Evolutionary conservation across 2,888 invertebrate species (phyloP).

Genomic region (Mythimna loreyi): DNA sequence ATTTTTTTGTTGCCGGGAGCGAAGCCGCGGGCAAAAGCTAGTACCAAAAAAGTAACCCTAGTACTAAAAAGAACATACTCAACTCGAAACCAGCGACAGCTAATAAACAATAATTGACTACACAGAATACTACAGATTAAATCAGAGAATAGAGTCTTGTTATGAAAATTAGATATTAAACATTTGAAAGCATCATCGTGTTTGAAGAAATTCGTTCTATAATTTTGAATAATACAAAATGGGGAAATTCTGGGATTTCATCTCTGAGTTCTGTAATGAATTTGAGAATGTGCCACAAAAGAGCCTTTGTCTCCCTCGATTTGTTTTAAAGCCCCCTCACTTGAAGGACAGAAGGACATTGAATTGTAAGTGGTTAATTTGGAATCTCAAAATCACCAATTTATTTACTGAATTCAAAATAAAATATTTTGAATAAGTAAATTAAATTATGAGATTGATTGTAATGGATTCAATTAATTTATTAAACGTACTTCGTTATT

Average conservation of each 20-base stretch:
- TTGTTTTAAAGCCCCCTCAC: background rate
- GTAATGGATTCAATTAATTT: too few relatives aligned
- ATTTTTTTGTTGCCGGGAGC: too few relatives aligned
- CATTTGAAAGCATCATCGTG: slow-evolving; percentile 4
- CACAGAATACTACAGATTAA: background rate
- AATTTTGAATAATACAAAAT: slow-evolving; percentile 21
- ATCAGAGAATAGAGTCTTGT: background rate
- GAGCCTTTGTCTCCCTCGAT: background rate
- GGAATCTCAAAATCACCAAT: background rate
- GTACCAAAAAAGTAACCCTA: too few relatives aligned
- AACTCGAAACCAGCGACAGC: too few relatives aligned
- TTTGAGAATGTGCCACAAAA: slow-evolving; percentile 20
- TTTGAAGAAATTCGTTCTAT: slow-evolving; percentile 12
- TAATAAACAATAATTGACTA: too few relatives aligned
- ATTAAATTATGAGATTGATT: background rate
- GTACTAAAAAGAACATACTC: too few relatives aligned
- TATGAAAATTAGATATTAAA: background rate
- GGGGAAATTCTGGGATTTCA: slow-evolving; percentile 2
- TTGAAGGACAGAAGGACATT: slow-evolving; percentile 1
- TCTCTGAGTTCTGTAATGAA: slow-evolving; percentile 29
- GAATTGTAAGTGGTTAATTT: slow-evolving; percentile 19
- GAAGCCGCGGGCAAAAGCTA: too few relatives aligned
- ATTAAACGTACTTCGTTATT: background rate
- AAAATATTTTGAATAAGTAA: background rate
- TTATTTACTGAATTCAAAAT: background rate